Base-by-base conservation (phyloP, 2,888 invertebrate genomes). In the Mimachlamys varia region DNA sequence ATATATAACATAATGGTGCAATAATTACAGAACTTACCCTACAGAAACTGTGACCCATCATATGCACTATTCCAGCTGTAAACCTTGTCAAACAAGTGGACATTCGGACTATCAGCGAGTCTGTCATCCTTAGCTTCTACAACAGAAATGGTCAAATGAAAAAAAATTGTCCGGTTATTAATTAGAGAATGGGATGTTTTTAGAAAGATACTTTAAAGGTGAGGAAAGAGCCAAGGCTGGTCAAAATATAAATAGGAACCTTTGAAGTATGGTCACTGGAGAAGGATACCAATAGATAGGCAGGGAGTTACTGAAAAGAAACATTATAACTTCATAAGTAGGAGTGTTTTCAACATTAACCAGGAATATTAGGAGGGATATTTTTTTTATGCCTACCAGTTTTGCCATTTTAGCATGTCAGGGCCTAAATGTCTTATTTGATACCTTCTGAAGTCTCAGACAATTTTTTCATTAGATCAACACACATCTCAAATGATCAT, bases 61-160 rank as follows among this genome's bases (percentile, higher is more conserved):
- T 88, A 90, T 94, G 95, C 44, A 95, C 62, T 10, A 95, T 90
- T 13, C 95, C 94, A 3, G 94, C 94, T 22, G 93, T 93, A 53
- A 94, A 93, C 22, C 95, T 90, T 2, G 94, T 94, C 62, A 95
- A 89, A 89, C 93, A 93, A 3, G 93, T 89, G 19, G 94, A 91
- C 88, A 94, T 92, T 90, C 93, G 92, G 33, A 95, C 55, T 22
- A 95, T 90, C 88, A 94, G 91, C 33, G 88, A 89, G 62, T 93
- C 76, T 5, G 76, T 27, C 33, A 33, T 76, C 76, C 27, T 76
- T 27, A 76, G 76, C 15, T 27, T 76, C 76, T 76, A 76, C 19
- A 33, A 33, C 22, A 76, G 33, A 33, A 44, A 3, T 44, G 44
- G 44, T 62, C 22, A 22, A n/a, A 62, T 62, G 10, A 76, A 76